These are phyloP conservation scores for Limnothrissa miodon DNA, from an alignment of 2,113 vertebrate genomes.

Conservation along the genomic window DNA sequence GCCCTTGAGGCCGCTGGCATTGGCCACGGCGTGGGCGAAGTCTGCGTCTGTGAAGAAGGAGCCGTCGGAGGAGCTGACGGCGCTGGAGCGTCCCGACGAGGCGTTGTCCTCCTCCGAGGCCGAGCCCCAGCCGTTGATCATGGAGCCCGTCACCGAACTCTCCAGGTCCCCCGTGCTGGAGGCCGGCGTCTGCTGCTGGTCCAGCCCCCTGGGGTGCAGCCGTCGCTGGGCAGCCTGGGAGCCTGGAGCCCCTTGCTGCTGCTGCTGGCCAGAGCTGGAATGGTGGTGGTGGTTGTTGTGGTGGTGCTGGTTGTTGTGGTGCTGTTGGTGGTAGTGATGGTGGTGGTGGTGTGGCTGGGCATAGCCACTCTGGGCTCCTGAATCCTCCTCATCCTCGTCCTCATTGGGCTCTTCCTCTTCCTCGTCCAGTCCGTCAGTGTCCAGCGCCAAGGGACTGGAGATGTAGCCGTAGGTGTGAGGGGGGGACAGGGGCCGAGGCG, in stretches of 20 bases:
- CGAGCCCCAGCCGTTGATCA: conserved; percentile 97
- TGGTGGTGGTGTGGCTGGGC: conserved; percentile 47
- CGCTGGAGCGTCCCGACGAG: conserved; percentile 88
- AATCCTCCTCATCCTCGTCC: conserved; percentile 33
- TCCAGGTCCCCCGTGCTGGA: conserved; percentile 90
- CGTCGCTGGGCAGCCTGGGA: conserved; percentile 63
- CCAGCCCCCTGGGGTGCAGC: conserved; percentile 80
- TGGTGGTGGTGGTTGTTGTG: conserved; percentile 44
- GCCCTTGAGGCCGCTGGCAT: conserved; percentile 81
- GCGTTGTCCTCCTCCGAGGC: conserved; percentile 92
- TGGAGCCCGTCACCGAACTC: conserved; percentile 90
- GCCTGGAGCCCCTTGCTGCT: neutral
- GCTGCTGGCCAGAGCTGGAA: conserved; percentile 25
- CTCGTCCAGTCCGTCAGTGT: conserved; percentile 79
- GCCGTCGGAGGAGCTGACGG: conserved; percentile 87
- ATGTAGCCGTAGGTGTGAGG: conserved; percentile 90
- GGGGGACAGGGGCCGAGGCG: conserved; percentile 78
- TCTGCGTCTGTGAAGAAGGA: conserved; percentile 94
- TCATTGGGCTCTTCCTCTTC: conserved; percentile 59
- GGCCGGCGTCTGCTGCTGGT: conserved; percentile 81
- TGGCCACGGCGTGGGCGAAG: conserved; percentile 86
- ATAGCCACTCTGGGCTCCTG: conserved; percentile 70
- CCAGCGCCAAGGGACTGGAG: conserved; percentile 84
- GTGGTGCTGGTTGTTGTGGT: neutral
- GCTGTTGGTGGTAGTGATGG: conserved; percentile 50